A percentile compares a stretch with the other conserved stretches of the same genome.
Evolutionary conservation across 2,888 invertebrate genomes (phyloP).

Genomic region (Hololepta plana): DNA sequence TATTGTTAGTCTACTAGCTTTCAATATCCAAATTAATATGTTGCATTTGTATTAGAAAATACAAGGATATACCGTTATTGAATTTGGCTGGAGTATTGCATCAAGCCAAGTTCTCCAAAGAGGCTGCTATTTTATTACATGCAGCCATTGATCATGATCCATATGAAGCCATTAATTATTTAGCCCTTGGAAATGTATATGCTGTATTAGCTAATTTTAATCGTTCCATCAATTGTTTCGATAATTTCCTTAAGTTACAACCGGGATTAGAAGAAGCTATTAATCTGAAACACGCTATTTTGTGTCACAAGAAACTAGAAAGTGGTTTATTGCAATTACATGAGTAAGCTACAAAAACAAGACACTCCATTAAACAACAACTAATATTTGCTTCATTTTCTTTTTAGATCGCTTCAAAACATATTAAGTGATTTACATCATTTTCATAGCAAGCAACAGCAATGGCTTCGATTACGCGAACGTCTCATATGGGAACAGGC

Average conservation of each 20-base stretch:
- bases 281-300: conserved; percentile 42
- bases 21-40: not conserved
- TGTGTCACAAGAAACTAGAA: conserved; percentile 49
- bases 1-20: conserved; percentile 3
- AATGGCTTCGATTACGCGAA: conserved; percentile 39
- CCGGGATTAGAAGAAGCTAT: conserved; percentile 41
- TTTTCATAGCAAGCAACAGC: conserved; percentile 41
- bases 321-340: conserved; percentile 41
- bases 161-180: conserved; percentile 38
- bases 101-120: conserved; percentile 42
- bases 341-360: conserved; percentile 45
- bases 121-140: conserved; percentile 53
- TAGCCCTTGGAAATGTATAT: conserved; percentile 55
- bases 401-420: conserved; percentile 36
- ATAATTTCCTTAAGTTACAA: conserved; percentile 44
- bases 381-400: conserved; percentile 3
- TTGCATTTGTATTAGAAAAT: conserved; percentile 33
- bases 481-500: conserved; percentile 35
- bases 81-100: conserved; percentile 59
- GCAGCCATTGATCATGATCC: conserved; percentile 56
- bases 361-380: conserved; percentile 1
- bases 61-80: conserved; percentile 53
- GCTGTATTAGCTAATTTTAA: conserved; percentile 53
- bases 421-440: conserved; percentile 42
- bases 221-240: conserved; percentile 38